Evolutionary conservation across 1,140 invertebrate species (phyloP), one percentile per base, ranked within the genome.

Genomic region (Scaptomyza pallida): DNA sequence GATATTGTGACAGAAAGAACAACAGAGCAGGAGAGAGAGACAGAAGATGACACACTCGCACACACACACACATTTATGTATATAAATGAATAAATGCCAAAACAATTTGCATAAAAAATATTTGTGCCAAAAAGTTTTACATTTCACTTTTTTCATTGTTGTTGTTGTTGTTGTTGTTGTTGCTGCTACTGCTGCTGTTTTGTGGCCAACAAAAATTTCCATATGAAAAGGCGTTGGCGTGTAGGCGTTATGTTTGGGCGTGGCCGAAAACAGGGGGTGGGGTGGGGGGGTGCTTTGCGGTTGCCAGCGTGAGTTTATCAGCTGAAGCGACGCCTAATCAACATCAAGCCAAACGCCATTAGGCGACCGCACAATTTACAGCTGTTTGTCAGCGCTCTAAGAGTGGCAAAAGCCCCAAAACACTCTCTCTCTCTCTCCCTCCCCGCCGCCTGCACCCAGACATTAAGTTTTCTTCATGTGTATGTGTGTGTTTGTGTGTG

Each of bases 61-160:
- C 15, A 26, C 15, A 13, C 33, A 35, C 10, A 60, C 5, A 51
- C 10, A 59, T 12, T 21, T 40, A 40, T 17, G 54, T 43, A 72
- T 68, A 71, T 86, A 74, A 85, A 85, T 79, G 69, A 81, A 85
- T 86, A 86, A 85, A 85, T 78, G 81, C 77, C 77, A 85, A 75
- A 85, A 85, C 73, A 85, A 85, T 85, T 85, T 85, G 80, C 81
- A 85, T 85, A 86, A 80, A 85, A 61, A 85, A 85, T 85, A 85
- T 86, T 85, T 85, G 73, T 81, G 74, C 77, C 73, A 86, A 86
- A 85, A 85, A 77, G 63, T 85, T 85, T 77, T 71, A 44, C 64
- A 55, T 76, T 74, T 60, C 56, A 67, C 50, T 61, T 72, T 60
- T 60, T 40, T 44, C 50, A 26, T 50, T 61, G 61, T 40, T 45